Conservation (phyloP, 1,140 invertebrate species). For the Lepidurus arcticus region DNA sequence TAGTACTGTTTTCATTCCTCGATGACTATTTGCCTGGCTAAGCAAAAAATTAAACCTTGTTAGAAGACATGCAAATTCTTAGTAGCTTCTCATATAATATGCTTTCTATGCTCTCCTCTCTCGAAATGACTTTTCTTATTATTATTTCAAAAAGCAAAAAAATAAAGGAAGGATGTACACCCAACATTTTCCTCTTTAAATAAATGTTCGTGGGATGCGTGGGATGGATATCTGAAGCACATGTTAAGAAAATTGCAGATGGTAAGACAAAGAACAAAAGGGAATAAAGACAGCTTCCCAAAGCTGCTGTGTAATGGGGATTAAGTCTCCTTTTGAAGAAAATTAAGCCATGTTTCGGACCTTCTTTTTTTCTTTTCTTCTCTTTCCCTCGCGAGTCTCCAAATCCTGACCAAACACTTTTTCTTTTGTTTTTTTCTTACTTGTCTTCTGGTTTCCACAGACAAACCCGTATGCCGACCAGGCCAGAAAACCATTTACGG, state of each 20-base stretch:
- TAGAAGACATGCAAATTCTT: no score
- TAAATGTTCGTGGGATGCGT: neutral
- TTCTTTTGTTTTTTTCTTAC: neutral
- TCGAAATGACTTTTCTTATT: no score
- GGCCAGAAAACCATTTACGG: slow-evolving; percentile 55
- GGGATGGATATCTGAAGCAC: neutral
- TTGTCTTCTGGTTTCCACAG: slow-evolving; percentile 49
- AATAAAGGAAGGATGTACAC: no score
- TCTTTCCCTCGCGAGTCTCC: neutral
- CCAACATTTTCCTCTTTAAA: no score
- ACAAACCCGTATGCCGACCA: slow-evolving; percentile 73
- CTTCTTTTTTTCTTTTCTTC: neutral
- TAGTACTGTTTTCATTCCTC: no score
- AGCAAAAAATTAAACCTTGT: no score
- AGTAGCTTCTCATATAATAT: no score
- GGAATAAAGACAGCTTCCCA: neutral
- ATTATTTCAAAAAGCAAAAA: no score
- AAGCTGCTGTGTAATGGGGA: neutral
- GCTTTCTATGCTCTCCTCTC: no score
- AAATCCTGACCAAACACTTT: neutral
- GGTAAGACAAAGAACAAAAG: neutral
- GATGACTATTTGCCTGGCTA: no score
- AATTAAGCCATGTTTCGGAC: neutral
- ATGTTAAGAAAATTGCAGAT: neutral
- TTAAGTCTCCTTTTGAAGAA: neutral